phyloP scores from a whole-genome alignment of 2,113 vertebrate genomes.

The Pomatorhinus ruficollis region DNA sequence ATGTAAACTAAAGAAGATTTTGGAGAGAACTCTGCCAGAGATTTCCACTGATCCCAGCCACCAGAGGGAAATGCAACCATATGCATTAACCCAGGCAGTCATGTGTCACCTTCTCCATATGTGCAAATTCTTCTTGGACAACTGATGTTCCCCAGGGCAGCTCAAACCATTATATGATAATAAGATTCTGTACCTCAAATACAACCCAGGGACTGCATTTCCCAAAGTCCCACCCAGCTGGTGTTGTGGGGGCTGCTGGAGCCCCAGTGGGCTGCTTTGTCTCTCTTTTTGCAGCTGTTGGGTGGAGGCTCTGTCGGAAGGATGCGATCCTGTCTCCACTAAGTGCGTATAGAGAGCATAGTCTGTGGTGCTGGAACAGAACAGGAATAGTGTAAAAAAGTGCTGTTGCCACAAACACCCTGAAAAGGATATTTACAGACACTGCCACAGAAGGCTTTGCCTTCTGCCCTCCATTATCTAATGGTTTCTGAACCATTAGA shows the following conservation, averaged over 20 bases:
- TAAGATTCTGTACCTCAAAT: background rate
- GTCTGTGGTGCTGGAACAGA: background rate
- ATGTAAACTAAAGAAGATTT: background rate
- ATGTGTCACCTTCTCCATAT: fast-evolving
- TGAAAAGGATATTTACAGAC: background rate
- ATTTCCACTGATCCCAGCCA: background rate
- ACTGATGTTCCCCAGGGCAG: background rate
- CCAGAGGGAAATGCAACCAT: constrained; percentile 32
- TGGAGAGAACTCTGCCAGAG: background rate
- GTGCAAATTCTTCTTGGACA: background rate
- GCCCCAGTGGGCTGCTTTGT: fast-evolving
- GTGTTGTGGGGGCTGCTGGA: background rate
- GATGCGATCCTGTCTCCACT: background rate
- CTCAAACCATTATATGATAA: background rate
- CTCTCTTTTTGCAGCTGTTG: background rate
- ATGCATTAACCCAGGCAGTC: background rate
- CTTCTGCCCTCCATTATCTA: background rate
- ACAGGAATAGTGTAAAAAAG: background rate
- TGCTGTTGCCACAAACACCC: background rate
- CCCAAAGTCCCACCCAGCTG: background rate
- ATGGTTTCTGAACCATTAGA: background rate
- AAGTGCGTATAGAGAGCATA: fast-evolving
- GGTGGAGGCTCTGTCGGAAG: background rate
- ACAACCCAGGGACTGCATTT: background rate
- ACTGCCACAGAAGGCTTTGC: background rate